These are phyloP conservation scores for Limosa lapponica DNA, from an alignment of 2,797 vertebrate species.

Conservation along the genomic window DNA sequence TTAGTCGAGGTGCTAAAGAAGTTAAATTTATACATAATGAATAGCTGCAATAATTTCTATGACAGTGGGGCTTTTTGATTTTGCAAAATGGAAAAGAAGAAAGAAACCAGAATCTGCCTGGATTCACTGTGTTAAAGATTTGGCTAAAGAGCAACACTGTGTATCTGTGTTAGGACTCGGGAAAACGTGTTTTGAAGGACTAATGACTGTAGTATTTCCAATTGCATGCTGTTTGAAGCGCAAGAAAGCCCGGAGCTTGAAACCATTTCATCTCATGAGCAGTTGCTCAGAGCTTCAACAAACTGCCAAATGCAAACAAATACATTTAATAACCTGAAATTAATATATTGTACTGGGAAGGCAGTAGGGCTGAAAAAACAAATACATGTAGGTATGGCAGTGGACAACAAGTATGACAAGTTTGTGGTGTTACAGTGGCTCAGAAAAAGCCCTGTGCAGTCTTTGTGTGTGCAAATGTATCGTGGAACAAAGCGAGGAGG, in stretches of 20 bases:
- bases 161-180: background rate
- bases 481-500: background rate
- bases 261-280: constrained; percentile 41
- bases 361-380: constrained; percentile 24
- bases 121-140: background rate
- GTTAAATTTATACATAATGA: background rate
- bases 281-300: constrained; percentile 59
- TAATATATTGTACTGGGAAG: constrained; percentile 49
- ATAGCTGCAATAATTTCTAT: background rate
- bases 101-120: background rate
- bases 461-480: constrained; percentile 3
- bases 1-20: background rate
- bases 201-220: constrained; percentile 28
- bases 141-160: background rate
- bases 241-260: constrained; percentile 30
- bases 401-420: constrained; percentile 48
- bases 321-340: constrained; percentile 65
- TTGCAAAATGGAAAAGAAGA: background rate
- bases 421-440: constrained; percentile 38
- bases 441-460: background rate
- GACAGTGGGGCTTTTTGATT: background rate
- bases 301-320: constrained; percentile 58
- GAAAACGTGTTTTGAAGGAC: constrained; percentile 48
- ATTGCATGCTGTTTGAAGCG: constrained; percentile 12
- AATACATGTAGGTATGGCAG: background rate